Evolutionary conservation across 2,113 vertebrate genomes (phyloP).

Genomic region (Brevimyrus niger): DNA sequence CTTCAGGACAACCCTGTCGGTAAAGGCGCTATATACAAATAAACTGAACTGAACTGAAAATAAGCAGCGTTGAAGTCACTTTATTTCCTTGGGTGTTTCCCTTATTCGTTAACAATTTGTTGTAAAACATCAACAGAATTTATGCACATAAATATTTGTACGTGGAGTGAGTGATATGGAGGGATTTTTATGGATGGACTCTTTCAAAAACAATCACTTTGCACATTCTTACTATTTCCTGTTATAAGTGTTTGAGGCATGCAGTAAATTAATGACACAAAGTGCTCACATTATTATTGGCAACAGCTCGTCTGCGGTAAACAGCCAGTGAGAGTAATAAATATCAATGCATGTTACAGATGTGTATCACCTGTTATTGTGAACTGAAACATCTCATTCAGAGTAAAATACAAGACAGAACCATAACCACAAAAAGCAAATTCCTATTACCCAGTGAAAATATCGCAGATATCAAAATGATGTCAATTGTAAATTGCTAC

Average conservation of each 20-base stretch:
- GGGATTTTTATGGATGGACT: not conserved
- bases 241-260: not conserved
- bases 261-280: slow-evolving; percentile 1
- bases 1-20: not conserved
- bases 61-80: not conserved
- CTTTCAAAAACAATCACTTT: not conserved
- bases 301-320: not conserved
- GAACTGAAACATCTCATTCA: not conserved
- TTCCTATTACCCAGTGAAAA: not conserved
- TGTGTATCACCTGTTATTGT: slow-evolving; percentile 2
- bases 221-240: not conserved
- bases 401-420: not conserved
- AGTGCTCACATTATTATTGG: not conserved
- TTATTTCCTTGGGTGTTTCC: slow-evolving; percentile 7
- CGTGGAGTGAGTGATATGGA: not conserved
- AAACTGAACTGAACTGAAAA: not conserved
- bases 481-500: not conserved
- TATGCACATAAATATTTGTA: slow-evolving; percentile 12
- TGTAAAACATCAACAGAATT: not conserved
- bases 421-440: not conserved
- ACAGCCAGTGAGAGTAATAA: slow-evolving; percentile 1
- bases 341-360: slow-evolving; percentile 5
- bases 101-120: slow-evolving; percentile 1
- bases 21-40: not conserved
- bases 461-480: not conserved